phyloP scores from a whole-genome alignment of 2,113 vertebrate species.

The Smithornis capensis region DNA sequence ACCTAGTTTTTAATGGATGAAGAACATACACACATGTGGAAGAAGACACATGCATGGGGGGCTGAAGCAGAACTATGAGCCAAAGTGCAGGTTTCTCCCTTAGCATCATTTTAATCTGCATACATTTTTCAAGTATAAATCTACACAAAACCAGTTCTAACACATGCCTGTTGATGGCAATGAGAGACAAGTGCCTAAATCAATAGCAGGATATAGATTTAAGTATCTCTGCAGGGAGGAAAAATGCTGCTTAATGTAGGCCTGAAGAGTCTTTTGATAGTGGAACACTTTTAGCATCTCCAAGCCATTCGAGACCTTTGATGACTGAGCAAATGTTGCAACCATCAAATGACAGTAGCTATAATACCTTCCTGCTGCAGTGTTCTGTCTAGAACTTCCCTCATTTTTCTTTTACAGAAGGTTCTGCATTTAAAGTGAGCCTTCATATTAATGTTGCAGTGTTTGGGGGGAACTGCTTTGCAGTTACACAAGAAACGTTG shows the following conservation, averaged over 20 bases:
- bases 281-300: neutral
- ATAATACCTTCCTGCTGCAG: neutral
- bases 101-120: neutral
- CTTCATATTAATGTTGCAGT: neutral
- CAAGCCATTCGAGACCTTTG: neutral
- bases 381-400: neutral
- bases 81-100: neutral
- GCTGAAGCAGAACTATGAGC: neutral
- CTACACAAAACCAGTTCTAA: neutral
- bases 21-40: neutral
- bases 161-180: conserved; percentile 19
- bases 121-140: neutral
- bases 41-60: neutral
- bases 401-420: neutral
- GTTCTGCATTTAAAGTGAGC: neutral
- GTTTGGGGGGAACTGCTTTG: neutral
- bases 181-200: conserved; percentile 18
- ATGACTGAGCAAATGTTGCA: neutral
- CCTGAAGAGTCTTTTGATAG: neutral
- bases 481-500: neutral
- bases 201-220: neutral
- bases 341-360: neutral
- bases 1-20: neutral
- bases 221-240: neutral
- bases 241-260: neutral